A percentile compares a stretch with the other conserved stretches of the same genome.
phyloP scores from a whole-genome alignment of 2,888 invertebrate genomes.

The Cosmorhoe ocellata region DNA sequence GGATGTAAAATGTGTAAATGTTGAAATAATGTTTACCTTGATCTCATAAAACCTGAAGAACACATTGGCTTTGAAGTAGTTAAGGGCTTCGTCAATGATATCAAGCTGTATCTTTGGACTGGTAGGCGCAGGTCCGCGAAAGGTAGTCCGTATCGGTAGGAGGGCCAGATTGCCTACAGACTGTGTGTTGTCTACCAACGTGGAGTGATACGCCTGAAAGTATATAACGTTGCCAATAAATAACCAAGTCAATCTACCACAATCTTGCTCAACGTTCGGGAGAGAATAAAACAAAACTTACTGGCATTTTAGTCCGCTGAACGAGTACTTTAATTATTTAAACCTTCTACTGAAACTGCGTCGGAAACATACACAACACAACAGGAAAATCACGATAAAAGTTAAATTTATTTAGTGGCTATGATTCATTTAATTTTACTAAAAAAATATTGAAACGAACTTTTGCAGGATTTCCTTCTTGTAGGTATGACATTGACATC shows the following conservation, averaged over 20 bases:
- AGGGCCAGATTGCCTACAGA: constrained; percentile 96
- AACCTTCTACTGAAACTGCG: too few species aligned
- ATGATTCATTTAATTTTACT: neutral
- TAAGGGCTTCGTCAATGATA: constrained; percentile 98
- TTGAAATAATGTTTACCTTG: constrained; percentile 85
- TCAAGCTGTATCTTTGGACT: constrained; percentile 87
- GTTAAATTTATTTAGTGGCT: too few species aligned
- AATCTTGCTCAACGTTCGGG: too few species aligned
- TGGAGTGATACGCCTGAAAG: constrained; percentile 97
- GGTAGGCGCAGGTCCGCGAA: constrained; percentile 95
- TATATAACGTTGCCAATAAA: neutral
- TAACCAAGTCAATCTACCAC: too few species aligned
- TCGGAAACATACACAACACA: too few species aligned
- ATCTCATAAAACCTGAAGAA: constrained; percentile 99
- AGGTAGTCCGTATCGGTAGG: constrained; percentile 94
- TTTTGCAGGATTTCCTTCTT: too few species aligned
- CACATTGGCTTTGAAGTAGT: constrained; percentile 99
- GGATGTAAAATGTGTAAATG: too few species aligned
- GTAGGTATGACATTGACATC: too few species aligned
- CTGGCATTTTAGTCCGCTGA: constrained; percentile 43
- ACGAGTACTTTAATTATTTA: too few species aligned
- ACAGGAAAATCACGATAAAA: too few species aligned
- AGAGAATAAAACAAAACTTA: constrained; percentile 32
- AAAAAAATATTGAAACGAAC: too few species aligned
- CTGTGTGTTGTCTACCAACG: constrained; percentile 87